Percentiles rank a stretch among this genome's conserved stretches.
Evolutionary conservation across 1,140 invertebrate species (phyloP).

Genomic region (Drosophila auraria): DNA sequence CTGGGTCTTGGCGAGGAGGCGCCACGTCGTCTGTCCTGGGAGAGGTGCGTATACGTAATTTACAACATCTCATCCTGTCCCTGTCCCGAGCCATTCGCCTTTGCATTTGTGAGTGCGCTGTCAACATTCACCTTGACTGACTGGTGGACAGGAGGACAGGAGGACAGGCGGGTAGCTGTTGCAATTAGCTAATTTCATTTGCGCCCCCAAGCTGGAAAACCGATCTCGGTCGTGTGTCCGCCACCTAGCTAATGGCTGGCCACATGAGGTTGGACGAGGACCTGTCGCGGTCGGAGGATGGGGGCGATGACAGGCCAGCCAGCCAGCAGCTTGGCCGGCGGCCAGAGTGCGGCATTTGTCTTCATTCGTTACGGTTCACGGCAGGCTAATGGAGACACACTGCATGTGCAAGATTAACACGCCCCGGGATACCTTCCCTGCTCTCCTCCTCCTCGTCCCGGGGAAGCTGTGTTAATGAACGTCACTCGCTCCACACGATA

Average conservation of each 20-base stretch:
- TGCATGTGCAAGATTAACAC: slow-evolving; percentile 50
- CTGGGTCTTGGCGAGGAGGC: slow-evolving; percentile 69
- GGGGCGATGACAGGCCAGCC: slow-evolving; percentile 31
- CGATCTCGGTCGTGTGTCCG: slow-evolving; percentile 52
- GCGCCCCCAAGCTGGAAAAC: slow-evolving; percentile 53
- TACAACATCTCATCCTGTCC: slow-evolving; percentile 26
- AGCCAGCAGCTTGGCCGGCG: slow-evolving; percentile 31
- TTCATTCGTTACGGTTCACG: slow-evolving; percentile 61
- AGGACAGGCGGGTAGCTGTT: slow-evolving; percentile 35
- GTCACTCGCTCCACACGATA: slow-evolving; percentile 26
- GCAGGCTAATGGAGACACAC: slow-evolving; percentile 67
- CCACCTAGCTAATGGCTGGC: slow-evolving; percentile 59
- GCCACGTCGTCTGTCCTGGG: slow-evolving; percentile 91
- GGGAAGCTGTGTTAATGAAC: slow-evolving; percentile 46
- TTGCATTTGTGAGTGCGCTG: slow-evolving; percentile 29
- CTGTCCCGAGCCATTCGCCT: slow-evolving; percentile 4
- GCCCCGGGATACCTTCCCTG: not conserved
- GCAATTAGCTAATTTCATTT: slow-evolving; percentile 81
- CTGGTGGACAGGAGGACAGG: slow-evolving; percentile 9
- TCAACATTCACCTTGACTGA: slow-evolving; percentile 64
- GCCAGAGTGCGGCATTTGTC: slow-evolving; percentile 68
- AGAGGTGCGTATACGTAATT: slow-evolving; percentile 87
- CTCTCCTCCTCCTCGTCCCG: not conserved
- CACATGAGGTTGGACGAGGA: slow-evolving; percentile 30
- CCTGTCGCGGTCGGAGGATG: not conserved